Base-by-base conservation (phyloP, 2,797 vertebrate species). In the Tiaroga cobitis region DNA sequence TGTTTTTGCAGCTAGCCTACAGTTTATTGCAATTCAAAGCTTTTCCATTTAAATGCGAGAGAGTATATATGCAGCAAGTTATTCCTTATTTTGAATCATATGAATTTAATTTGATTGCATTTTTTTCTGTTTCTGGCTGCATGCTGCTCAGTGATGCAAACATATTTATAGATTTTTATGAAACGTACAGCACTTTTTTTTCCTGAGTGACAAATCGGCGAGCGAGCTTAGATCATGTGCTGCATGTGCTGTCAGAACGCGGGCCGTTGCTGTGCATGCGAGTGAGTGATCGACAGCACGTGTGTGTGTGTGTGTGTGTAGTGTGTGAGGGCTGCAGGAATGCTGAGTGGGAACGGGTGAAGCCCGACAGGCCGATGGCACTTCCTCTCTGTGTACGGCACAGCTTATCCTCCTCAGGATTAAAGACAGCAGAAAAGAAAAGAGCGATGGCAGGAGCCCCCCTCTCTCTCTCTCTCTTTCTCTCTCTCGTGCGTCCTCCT, bases 361-460 rank as follows among this genome's bases (percentile, higher is more conserved):
- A 92, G 94, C 92, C 92, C 90, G 87, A 91, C 91, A 92, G 93
- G 92, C 92, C 92, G 92, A 73, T 94, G 92, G 92, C 92, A 94
- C 94, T 95, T 95, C 93, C 94, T 95, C 92, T 94, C 94, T 93
- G 90, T 95, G 94, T 96, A 93, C 92, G 90, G 92, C 92, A 88
- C 92, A 93, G 94, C 92, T 95, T 95, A 95, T 95, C 94, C 93
- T 94, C 92, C 93, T 93, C 90, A 87, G 94, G 95, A 95, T 95
- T 95, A 95, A 87, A 91, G 89, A 88, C 87, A 87, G 91, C 93
- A 93, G 92, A 94, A 94, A 94, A 94, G 93, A 94, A 93, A 91
- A 90, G 92, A 92, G 90, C 85, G 89, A 91, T 93, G 90, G 91
- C 91, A 92, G 92, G 91, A 93, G 91, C 87, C 90, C 91, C 90